Percentiles rank a stretch among this genome's conserved stretches.
These are phyloP conservation scores for Gopherus flavomarginatus DNA, from an alignment of 2,113 vertebrate genomes.

Conservation along the genomic window DNA sequence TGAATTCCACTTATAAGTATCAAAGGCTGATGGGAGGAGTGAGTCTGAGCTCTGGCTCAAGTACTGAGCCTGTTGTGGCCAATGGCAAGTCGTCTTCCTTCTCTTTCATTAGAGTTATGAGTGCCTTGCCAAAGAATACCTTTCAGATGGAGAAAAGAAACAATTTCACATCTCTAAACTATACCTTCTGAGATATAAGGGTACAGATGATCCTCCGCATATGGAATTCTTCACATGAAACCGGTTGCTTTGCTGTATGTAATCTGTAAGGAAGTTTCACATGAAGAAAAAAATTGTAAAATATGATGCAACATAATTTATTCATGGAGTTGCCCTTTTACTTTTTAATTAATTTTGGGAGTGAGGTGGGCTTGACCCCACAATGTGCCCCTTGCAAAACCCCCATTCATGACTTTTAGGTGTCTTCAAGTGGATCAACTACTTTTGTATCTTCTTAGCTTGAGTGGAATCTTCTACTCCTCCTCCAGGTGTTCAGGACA, in stretches of 20 bases:
- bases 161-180: fast-evolving
- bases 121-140: neutral
- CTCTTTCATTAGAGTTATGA: neutral
- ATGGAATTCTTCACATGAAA: neutral
- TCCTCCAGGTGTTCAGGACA: neutral
- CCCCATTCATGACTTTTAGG: fast-evolving
- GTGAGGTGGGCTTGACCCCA: neutral
- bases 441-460: neutral
- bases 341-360: neutral
- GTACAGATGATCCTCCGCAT: neutral
- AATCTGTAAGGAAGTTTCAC: neutral
- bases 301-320: fast-evolving
- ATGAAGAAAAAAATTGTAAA: neutral
- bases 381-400: neutral
- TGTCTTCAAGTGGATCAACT: neutral
- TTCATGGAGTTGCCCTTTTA: neutral
- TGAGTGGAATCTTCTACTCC: neutral
- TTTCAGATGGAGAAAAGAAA: neutral
- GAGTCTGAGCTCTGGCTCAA: neutral
- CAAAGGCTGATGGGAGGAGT: neutral
- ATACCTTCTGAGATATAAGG: neutral
- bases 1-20: neutral
- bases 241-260: neutral
- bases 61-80: too few species aligned
- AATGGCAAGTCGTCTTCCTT: neutral